phyloP scores from a whole-genome alignment of 2,113 vertebrate species.

The Gobius niger region DNA sequence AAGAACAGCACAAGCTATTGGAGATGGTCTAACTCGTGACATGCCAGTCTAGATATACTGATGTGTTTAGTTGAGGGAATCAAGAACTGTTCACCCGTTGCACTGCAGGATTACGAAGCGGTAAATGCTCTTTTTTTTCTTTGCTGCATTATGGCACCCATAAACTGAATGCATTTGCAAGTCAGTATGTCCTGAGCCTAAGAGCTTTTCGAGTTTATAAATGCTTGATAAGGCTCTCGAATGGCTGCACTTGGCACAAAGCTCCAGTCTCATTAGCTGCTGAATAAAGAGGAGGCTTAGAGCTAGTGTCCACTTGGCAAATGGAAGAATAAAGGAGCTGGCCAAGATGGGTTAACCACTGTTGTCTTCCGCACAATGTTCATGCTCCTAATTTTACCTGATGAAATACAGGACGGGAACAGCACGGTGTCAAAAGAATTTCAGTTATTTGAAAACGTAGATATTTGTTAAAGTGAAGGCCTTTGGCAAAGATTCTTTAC shows the following conservation, averaged over 20 bases:
- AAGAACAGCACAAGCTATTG: too few species aligned
- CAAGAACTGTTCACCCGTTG: too few species aligned
- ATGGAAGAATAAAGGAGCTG: constrained; percentile 33
- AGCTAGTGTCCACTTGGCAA: constrained; percentile 30
- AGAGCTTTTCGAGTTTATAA: constrained; percentile 63
- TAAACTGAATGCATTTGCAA: constrained; percentile 18
- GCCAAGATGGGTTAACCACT: constrained; percentile 34
- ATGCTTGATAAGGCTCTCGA: constrained; percentile 67
- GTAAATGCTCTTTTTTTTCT: constrained; percentile 13
- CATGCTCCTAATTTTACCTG: too few species aligned
- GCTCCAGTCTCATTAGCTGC: constrained; percentile 44
- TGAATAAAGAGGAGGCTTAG: constrained; percentile 30
- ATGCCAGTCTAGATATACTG: too few species aligned
- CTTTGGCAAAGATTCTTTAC: too few species aligned
- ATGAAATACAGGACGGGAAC: too few species aligned
- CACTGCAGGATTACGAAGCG: not conserved
- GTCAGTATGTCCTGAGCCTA: constrained; percentile 48
- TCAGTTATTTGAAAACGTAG: too few species aligned
- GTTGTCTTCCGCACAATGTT: too few species aligned
- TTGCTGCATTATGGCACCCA: constrained; percentile 16
- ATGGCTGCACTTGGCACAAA: constrained; percentile 53
- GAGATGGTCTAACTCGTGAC: too few species aligned
- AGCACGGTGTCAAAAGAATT: too few species aligned
- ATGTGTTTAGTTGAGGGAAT: too few species aligned
- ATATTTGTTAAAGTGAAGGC: too few species aligned